phyloP scores from a whole-genome alignment of 2,888 invertebrate species.

The Slavum lentiscoides region DNA sequence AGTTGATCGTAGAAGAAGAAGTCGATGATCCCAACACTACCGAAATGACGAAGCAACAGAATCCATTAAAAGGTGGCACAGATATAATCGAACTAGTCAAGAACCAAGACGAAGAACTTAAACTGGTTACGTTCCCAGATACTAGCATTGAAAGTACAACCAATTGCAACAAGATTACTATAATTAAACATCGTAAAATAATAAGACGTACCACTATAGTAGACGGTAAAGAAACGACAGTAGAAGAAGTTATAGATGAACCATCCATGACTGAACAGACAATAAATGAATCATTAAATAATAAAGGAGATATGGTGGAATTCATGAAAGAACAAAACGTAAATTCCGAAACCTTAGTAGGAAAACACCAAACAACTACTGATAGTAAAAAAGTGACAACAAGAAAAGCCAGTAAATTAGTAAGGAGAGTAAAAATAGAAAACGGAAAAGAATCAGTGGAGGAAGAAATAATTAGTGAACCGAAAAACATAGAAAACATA shows the following conservation, averaged over 20 bases:
- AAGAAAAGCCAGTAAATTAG: too few species aligned
- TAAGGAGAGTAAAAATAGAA: too few species aligned
- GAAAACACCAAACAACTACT: too few species aligned
- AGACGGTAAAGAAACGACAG: conserved; percentile 7
- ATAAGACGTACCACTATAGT: background rate
- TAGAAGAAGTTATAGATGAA: conserved; percentile 1
- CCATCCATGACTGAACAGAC: background rate
- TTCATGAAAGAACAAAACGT: background rate
- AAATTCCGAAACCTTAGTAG: too few species aligned
- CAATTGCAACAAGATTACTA: background rate
- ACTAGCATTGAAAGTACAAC: background rate
- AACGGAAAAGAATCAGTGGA: too few species aligned
- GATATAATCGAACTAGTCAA: background rate
- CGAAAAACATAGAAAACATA: too few species aligned
- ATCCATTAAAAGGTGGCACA: background rate
- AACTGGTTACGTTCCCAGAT: background rate
- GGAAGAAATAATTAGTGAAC: too few species aligned
- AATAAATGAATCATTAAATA: background rate
- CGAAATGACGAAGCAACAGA: background rate
- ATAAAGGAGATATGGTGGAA: background rate
- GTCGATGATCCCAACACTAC: background rate
- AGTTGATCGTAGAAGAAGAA: conserved; percentile 4
- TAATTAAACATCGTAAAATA: background rate
- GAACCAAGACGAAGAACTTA: background rate
- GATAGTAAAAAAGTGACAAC: too few species aligned